Percentiles rank a stretch among this genome's conserved stretches.
Evolutionary conservation across 2,797 vertebrate species (phyloP).

Genomic region (Hoplostethus atlanticus): DNA sequence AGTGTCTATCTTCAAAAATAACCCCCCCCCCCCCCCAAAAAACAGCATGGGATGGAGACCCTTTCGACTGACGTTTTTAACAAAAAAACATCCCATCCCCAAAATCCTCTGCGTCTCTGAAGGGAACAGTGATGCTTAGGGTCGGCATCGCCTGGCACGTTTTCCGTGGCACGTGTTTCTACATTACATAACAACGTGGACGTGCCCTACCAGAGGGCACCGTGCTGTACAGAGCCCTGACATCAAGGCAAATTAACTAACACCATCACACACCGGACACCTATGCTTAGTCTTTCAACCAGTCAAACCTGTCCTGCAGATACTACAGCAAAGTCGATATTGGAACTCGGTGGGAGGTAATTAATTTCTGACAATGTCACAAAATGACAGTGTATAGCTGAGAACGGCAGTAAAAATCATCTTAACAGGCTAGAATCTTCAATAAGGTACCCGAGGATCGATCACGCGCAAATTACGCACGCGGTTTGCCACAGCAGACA

Average conservation of each 20-base stretch:
- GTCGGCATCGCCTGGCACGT: constrained; percentile 60
- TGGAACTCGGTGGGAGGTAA: constrained; percentile 11
- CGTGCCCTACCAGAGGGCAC: constrained; percentile 71
- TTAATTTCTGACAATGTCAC: constrained; percentile 26
- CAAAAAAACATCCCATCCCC: not conserved
- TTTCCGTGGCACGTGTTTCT: constrained; percentile 68
- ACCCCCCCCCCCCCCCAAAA: constrained; percentile 5
- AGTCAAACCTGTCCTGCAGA: constrained; percentile 9
- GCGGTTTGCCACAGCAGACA: constrained; percentile 1
- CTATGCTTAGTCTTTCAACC: constrained; percentile 5
- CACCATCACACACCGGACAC: constrained; percentile 46
- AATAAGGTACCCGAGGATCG: constrained; percentile 56
- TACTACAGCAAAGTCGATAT: constrained; percentile 22
- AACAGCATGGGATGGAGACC: constrained; percentile 31
- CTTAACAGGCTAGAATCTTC: constrained; percentile 49
- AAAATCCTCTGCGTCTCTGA: constrained; percentile 24
- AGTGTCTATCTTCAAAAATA: not conserved
- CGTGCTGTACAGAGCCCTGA: constrained; percentile 58
- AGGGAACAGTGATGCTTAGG: constrained; percentile 47
- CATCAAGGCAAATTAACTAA: constrained; percentile 60
- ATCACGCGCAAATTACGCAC: constrained; percentile 51
- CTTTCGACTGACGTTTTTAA: constrained; percentile 5
- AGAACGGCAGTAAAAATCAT: constrained; percentile 39
- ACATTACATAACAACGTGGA: constrained; percentile 74
- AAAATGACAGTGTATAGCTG: constrained; percentile 39